Evolutionary conservation across 2,113 vertebrate genomes (phyloP), one percentile per base, ranked within the genome.

Genomic region (Anarrhichthys ocellatus): DNA sequence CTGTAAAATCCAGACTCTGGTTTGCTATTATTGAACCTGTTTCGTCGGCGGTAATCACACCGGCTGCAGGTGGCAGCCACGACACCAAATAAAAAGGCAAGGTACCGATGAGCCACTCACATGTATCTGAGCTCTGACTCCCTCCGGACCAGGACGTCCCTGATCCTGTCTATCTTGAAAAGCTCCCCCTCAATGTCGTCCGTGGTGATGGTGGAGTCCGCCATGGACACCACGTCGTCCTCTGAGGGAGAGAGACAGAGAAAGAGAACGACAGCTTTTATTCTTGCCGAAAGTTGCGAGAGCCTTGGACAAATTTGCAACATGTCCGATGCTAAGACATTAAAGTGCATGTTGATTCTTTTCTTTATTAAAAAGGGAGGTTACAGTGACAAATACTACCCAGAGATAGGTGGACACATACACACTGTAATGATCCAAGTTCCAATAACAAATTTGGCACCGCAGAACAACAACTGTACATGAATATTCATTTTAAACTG

Each of bases 101-200:
- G 10, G 11, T 64, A 32, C 17, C 52, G 48, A 32, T 22, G 3
- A 22, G 58, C 48, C 40, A 93, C 96, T 97, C 89, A 96, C 96
- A 97, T 97, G 93, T 97, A 97, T 82, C 97, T 89, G 75, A 97
- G 96, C 89, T 97, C 97, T 0, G 97, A 97, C 85, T 97, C 97
- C 83, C 96, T 94, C 86, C 96, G 89, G 88, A 97, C 96, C 91
- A 97, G 91, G 66, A 96, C 90, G 70, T 97, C 96, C 62, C 96
- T 93, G 88, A 97, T 96, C 85, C 96, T 86, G 82, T 97, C 96
- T 1, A 97, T 97, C 91, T 95, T 96, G 75, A 94, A 96, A 27
- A 97, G 95, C 81, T 97, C 96, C 5, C 95, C 96, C 83, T 97
- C 97, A 0, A 97, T 97, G 88, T 97, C 95, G 0, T 96, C 96